phyloP scores from a whole-genome alignment of 2,797 vertebrate genomes.

The Dipus sagitta region DNA sequence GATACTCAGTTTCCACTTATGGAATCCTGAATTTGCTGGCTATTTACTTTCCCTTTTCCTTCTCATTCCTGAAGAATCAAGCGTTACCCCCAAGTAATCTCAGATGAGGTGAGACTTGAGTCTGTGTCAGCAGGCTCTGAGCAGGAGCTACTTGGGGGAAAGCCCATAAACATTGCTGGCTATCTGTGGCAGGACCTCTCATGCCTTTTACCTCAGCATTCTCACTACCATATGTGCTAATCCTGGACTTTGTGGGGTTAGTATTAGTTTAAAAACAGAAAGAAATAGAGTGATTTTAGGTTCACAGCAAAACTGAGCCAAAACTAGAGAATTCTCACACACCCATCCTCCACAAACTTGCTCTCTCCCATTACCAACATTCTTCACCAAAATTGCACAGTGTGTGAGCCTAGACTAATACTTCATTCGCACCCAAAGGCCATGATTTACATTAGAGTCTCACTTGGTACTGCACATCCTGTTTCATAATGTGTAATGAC shows the following conservation, averaged over 20 bases:
- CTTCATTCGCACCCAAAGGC: not conserved
- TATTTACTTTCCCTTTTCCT: not conserved
- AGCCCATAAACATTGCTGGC: not conserved
- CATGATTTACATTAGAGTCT: not conserved
- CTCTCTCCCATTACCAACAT: not conserved
- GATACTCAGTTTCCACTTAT: not conserved
- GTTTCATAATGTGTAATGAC: not conserved
- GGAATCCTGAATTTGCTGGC: not conserved
- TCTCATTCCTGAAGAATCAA: not conserved
- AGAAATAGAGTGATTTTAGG: not conserved
- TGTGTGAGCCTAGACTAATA: not conserved
- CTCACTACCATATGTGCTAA: not conserved
- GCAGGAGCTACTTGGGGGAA: not conserved
- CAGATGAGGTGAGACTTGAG: not conserved
- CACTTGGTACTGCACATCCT: not conserved
- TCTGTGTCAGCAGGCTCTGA: not conserved
- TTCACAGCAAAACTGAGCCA: not conserved
- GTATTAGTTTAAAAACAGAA: not conserved
- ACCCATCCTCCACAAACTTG: not conserved
- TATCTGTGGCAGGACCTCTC: too few relatives aligned
- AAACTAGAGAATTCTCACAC: not conserved
- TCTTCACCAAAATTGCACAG: not conserved
- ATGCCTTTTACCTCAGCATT: too few relatives aligned
- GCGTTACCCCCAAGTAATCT: not conserved
- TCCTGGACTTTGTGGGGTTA: not conserved